A percentile compares a stretch with the other conserved stretches of the same genome.
Evolutionary conservation across 2,113 vertebrate species (phyloP).

Genomic region (Cryptotis parvus): DNA sequence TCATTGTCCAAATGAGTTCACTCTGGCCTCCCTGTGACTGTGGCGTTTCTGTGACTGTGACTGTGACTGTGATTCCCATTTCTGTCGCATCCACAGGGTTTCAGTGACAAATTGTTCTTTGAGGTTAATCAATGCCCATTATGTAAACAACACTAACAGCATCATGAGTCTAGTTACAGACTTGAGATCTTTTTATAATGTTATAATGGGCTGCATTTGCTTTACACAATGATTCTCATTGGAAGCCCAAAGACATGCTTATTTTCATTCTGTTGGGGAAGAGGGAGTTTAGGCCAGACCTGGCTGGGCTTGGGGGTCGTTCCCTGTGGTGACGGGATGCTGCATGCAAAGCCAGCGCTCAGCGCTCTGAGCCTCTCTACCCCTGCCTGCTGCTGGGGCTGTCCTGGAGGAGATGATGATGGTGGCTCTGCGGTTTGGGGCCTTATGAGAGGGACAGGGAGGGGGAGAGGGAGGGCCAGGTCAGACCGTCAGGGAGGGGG

Average conservation of each 20-base stretch:
- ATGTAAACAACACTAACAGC: background rate
- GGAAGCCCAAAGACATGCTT: background rate
- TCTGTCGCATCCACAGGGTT: background rate
- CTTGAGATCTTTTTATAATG: background rate
- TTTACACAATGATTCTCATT: background rate
- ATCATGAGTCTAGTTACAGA: background rate
- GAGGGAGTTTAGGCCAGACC: too few relatives aligned
- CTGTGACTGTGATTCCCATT: background rate
- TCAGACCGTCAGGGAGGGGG: too few relatives aligned
- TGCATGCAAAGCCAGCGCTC: too few relatives aligned
- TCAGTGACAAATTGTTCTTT: conserved; percentile 14
- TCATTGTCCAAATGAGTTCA: background rate
- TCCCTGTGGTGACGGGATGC: too few relatives aligned
- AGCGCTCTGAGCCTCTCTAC: too few relatives aligned
- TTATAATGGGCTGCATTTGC: background rate
- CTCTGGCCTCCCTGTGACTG: background rate
- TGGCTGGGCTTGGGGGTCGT: too few relatives aligned
- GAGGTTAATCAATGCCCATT: background rate
- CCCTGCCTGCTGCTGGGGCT: too few relatives aligned
- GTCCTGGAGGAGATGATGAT: too few relatives aligned
- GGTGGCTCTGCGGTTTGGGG: too few relatives aligned
- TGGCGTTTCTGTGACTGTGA: background rate
- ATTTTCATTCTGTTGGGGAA: background rate
- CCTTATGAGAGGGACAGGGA: too few relatives aligned
- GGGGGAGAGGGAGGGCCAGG: too few relatives aligned